Conservation (phyloP, 2,888 invertebrate species). For the Lydus trimaculatus region DNA sequence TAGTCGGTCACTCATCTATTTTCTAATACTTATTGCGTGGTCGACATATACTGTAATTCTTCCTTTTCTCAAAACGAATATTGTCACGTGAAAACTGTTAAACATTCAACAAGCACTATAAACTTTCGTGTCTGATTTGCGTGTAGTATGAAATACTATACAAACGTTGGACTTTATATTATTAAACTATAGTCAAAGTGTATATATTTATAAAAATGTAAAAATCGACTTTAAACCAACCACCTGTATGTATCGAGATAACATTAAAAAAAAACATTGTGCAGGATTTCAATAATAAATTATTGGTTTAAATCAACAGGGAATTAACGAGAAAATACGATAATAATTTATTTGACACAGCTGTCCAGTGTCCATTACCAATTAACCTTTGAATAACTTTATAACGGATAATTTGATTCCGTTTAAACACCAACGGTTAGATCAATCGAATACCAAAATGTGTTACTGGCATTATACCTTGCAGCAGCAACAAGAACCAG, state of each 20-base stretch:
- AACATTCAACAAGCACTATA: constrained; percentile 3
- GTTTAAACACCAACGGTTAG: not conserved
- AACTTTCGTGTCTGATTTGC: not conserved
- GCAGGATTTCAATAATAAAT: not conserved
- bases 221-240: not conserved
- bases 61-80: not conserved
- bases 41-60: not conserved
- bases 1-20: not conserved
- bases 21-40: not conserved
- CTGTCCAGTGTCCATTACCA: not conserved
- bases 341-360: not conserved
- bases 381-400: constrained; percentile 1
- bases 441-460: not conserved
- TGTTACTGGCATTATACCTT: not conserved
- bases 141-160: not conserved
- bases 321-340: not conserved
- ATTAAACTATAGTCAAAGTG: not conserved
- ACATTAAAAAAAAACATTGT: not conserved
- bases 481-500: too few relatives aligned
- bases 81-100: constrained; percentile 7
- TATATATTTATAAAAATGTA: not conserved
- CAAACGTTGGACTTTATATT: not conserved
- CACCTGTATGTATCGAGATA: not conserved
- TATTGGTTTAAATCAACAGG: not conserved
- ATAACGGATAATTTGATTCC: not conserved